A percentile compares a stretch with the other conserved stretches of the same genome.
phyloP scores from a whole-genome alignment of 2,888 invertebrate species.

The Strigamia crassipes region DNA sequence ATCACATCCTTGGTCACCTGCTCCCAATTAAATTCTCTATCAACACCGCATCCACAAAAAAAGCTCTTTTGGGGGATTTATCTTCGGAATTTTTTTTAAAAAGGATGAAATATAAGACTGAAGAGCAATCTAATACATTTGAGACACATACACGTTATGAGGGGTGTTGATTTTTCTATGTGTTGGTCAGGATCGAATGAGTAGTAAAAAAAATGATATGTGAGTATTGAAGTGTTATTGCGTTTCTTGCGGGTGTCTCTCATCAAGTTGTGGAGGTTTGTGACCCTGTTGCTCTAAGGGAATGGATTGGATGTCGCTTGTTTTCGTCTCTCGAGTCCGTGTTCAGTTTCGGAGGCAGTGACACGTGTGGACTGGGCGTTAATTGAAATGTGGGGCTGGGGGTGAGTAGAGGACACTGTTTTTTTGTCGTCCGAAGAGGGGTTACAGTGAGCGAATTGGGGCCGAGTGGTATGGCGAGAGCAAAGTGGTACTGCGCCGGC shows the following conservation, averaged over 20 bases:
- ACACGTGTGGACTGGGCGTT: slow-evolving; percentile 16
- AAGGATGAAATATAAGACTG: background rate
- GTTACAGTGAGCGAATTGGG: background rate
- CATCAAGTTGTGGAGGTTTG: slow-evolving; percentile 21
- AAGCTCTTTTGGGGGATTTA: background rate
- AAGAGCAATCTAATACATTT: background rate
- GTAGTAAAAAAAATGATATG: background rate
- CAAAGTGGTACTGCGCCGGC: background rate
- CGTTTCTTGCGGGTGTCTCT: slow-evolving; percentile 21
- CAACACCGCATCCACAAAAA: background rate
- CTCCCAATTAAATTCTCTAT: slow-evolving; percentile 7
- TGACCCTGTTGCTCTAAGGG: slow-evolving; percentile 13
- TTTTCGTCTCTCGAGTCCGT: slow-evolving; percentile 13
- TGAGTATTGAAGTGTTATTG: slow-evolving; percentile 21
- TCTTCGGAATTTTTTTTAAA: background rate
- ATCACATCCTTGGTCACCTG: slow-evolving; percentile 8
- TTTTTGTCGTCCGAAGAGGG: slow-evolving; percentile 3
- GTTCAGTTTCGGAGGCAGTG: slow-evolving; percentile 21
- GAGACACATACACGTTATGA: background rate
- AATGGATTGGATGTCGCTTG: slow-evolving; percentile 21
- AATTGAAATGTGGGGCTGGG: slow-evolving; percentile 8
- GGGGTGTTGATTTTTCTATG: slow-evolving; percentile 1
- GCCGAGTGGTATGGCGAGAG: background rate
- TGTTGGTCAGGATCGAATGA: slow-evolving; percentile 4
- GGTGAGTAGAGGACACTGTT: background rate